Evolutionary conservation across 2,888 invertebrate species (phyloP).

Genomic region (Galerucella pusilla): DNA sequence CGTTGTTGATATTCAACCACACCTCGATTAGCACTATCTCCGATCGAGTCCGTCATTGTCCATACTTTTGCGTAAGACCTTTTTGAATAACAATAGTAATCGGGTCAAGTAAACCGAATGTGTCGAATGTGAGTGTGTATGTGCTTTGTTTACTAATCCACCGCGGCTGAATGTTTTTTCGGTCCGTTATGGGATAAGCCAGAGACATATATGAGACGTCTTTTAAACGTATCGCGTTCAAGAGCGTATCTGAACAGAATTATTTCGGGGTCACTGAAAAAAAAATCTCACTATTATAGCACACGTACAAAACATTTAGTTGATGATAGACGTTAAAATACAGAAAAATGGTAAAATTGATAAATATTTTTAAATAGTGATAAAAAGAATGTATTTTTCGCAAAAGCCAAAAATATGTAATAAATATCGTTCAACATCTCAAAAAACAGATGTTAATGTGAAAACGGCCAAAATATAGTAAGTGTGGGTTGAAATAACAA

Average conservation of each 20-base stretch:
- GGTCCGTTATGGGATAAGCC: conserved; percentile 21
- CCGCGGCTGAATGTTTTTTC: background rate
- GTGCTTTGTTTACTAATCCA: conserved; percentile 52
- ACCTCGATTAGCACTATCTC: conserved; percentile 27
- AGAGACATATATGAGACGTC: conserved; percentile 12
- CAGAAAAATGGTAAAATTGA: too few species aligned
- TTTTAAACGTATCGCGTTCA: conserved; percentile 7
- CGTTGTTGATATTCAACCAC: conserved; percentile 4
- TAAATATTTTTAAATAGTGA: too few species aligned
- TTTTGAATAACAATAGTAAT: conserved; percentile 55
- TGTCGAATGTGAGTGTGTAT: conserved; percentile 50
- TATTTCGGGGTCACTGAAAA: background rate
- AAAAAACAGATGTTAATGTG: too few species aligned
- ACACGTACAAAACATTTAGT: too few species aligned
- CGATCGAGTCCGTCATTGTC: conserved; percentile 40
- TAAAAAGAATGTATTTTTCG: too few species aligned
- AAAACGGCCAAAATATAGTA: too few species aligned
- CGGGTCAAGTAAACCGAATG: conserved; percentile 56
- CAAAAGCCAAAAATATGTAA: too few species aligned
- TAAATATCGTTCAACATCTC: too few species aligned
- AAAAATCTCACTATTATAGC: background rate
- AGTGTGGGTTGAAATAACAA: too few species aligned
- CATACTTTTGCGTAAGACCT: conserved; percentile 55
- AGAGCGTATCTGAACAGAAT: background rate
- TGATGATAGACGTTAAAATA: too few species aligned